Evolutionary conservation across 2,888 invertebrate genomes (phyloP).

Genomic region (Stenchaetothrips biformis): DNA sequence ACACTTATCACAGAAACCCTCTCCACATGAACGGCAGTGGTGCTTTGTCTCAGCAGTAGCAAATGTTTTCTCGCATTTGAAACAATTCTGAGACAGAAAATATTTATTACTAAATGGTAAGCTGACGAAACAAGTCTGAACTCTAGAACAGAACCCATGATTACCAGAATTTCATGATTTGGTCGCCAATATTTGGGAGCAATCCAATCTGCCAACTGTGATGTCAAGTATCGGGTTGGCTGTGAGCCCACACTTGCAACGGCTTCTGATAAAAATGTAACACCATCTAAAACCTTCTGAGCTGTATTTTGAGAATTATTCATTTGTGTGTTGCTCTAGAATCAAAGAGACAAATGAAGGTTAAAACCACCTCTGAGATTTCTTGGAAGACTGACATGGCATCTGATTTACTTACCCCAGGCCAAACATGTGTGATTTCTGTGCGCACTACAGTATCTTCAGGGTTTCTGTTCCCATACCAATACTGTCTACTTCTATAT

Average conservation of each 20-base stretch:
- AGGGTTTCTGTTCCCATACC: constrained; percentile 74
- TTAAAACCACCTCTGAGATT: constrained; percentile 41
- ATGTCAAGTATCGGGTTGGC: constrained; percentile 62
- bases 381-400: constrained; percentile 37
- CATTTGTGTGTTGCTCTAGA: constrained; percentile 43
- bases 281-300: constrained; percentile 60
- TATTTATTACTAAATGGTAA: not conserved
- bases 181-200: constrained; percentile 77
- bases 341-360: constrained; percentile 38
- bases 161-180: constrained; percentile 66
- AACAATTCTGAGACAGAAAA: constrained; percentile 53
- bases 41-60: constrained; percentile 57
- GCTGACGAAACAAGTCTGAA: not conserved
- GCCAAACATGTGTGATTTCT: constrained; percentile 67
- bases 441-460: constrained; percentile 61
- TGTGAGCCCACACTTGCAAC: constrained; percentile 62
- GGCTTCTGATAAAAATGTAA: constrained; percentile 58
- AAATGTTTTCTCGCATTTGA: constrained; percentile 58
- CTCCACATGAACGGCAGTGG: constrained; percentile 73
- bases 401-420: constrained; percentile 48
- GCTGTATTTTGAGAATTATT: constrained; percentile 53
- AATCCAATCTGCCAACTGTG: constrained; percentile 72
- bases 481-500: constrained; percentile 67
- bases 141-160: not conserved
- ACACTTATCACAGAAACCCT: constrained; percentile 72